Conservation (phyloP, 2,797 vertebrate species). For the Phyllotis vaccarum region DNA sequence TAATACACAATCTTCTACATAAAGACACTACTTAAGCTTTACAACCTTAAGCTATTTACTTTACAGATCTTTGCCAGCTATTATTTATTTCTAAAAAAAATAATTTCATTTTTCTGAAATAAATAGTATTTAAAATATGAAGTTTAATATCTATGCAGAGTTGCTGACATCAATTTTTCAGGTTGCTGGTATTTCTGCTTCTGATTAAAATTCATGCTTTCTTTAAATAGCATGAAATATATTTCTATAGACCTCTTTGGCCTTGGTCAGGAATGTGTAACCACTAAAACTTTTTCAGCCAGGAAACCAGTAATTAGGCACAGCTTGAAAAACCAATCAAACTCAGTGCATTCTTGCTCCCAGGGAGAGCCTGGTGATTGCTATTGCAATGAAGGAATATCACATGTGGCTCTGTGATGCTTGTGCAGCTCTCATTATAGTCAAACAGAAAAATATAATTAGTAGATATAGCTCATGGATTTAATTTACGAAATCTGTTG, state of each 20-base stretch:
- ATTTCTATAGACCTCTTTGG: slow-evolving; percentile 10
- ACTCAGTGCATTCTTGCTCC: background rate
- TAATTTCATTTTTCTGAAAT: background rate
- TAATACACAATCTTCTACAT: background rate
- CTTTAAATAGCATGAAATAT: slow-evolving; percentile 63
- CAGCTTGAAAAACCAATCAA: slow-evolving; percentile 64
- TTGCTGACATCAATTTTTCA: background rate
- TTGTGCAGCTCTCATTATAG: slow-evolving; percentile 13
- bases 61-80: background rate
- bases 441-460: slow-evolving; percentile 57
- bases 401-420: background rate
- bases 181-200: slow-evolving; percentile 4
- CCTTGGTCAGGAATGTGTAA: slow-evolving; percentile 61
- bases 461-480: slow-evolving; percentile 23
- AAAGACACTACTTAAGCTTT: slow-evolving; percentile 8
- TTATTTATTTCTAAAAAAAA: slow-evolving; percentile 39
- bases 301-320: slow-evolving; percentile 52
- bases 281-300: slow-evolving; percentile 23
- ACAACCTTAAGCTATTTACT: background rate
- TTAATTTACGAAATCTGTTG: slow-evolving; percentile 36
- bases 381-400: background rate
- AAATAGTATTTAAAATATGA: background rate
- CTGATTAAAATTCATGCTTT: slow-evolving; percentile 70
- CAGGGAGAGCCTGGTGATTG: slow-evolving; percentile 18
- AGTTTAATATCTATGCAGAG: background rate